These are phyloP conservation scores for Cladopsammia gracilis DNA, from an alignment of 64 coral and sea anemone species.

Conservation along the genomic window DNA sequence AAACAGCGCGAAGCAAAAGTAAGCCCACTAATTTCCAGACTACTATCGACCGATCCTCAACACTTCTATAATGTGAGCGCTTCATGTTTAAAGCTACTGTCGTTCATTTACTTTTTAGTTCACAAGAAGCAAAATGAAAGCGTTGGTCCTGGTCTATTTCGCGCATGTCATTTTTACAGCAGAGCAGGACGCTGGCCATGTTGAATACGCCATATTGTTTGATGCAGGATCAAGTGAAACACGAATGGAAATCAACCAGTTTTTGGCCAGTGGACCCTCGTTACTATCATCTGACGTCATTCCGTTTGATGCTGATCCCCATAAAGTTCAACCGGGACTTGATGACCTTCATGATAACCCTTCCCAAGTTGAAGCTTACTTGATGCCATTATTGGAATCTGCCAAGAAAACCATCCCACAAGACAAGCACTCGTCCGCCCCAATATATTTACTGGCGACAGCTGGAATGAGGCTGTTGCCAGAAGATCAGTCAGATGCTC, in stretches of 20 bases:
- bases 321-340: not conserved
- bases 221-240: not conserved
- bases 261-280: not conserved
- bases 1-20: too few species aligned
- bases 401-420: not conserved
- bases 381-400: not conserved
- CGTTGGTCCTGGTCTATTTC: not conserved
- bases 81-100: not conserved
- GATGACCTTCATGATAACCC: not conserved
- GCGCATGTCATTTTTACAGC: not conserved
- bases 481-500: not conserved
- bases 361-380: not conserved
- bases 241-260: slow-evolving; percentile 2
- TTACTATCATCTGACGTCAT: not conserved
- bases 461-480: slow-evolving; percentile 15
- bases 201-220: not conserved
- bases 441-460: slow-evolving; percentile 4
- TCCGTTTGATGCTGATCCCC: not conserved
- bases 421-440: not conserved
- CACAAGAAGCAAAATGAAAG: not conserved
- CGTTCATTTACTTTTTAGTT: not conserved
- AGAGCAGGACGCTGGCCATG: not conserved
- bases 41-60: too few species aligned
- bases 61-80: too few species aligned
- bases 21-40: too few species aligned